Conservation (phyloP, 35 echinoderm and acorn worm genomes). For the Amphiura filiformis region DNA sequence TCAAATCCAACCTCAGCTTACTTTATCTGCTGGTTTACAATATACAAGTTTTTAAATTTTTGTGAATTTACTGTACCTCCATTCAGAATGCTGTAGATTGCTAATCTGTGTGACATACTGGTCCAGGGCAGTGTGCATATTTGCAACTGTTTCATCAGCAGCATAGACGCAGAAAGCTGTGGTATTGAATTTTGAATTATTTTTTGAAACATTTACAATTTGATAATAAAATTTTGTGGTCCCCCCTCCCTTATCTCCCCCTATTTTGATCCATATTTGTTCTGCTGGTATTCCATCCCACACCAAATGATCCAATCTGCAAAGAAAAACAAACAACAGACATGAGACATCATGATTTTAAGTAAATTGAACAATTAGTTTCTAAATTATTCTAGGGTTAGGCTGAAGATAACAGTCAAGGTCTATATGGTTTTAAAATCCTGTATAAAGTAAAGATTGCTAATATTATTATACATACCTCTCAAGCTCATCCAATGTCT, state of each 20-base stretch:
- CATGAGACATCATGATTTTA: no score
- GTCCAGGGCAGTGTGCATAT: slow-evolving; percentile 27
- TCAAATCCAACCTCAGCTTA: no score
- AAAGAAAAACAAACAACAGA: no score
- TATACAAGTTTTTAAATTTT: no score
- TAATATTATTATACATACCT: neutral
- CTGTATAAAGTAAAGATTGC: no score
- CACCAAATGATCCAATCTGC: neutral
- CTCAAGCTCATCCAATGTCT: neutral
- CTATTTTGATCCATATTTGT: slow-evolving; percentile 71
- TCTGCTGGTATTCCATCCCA: slow-evolving; percentile 13
- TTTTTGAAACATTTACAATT: slow-evolving; percentile 48
- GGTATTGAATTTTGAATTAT: slow-evolving; percentile 65
- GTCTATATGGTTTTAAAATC: no score
- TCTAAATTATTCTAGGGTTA: no score
- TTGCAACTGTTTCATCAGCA: slow-evolving; percentile 44
- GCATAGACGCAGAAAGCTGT: slow-evolving; percentile 28
- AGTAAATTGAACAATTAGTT: no score
- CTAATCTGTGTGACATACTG: slow-evolving; percentile 16
- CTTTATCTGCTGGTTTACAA: neutral
- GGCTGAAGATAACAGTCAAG: no score
- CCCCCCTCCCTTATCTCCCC: slow-evolving; percentile 61
- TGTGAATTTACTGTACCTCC: slow-evolving; percentile 35
- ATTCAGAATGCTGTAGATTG: slow-evolving; percentile 4
- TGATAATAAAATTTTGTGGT: slow-evolving; percentile 62